Base-by-base conservation (phyloP, 2,888 invertebrate genomes). In the Ichneumoninae sp. region DNA sequence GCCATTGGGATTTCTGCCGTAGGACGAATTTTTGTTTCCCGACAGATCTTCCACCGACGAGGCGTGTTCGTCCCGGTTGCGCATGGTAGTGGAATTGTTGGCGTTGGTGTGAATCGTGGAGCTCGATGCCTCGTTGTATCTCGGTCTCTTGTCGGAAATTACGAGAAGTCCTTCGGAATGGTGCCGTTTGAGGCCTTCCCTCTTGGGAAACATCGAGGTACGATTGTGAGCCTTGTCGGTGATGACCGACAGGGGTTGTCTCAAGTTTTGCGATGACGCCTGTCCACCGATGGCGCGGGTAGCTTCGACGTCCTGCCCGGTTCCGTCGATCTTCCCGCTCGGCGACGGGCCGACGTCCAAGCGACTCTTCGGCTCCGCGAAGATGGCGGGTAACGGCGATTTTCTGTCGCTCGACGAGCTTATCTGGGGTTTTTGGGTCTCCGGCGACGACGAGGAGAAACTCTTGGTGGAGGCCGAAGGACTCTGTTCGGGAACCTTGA, bases 181-280 rank as follows among this genome's bases (percentile, higher is more conserved):
- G 68, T 91, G 91, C 83, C 92, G 89, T 86, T 92, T 93, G 1
- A 92, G 86, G 33, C 83, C 83, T 5, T 91, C 92, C 33, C 86
- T 87, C 76, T 86, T 91, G 47, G 86, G 86, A 13, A 87, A 81
- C 44, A 84, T 40, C 6, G 86, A 69, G n/a, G 89, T 87, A 3
- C 91, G 89, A 87, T 93, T 93, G 76, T 91, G 93, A 10, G 91
- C 87, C 66, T 93, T 93, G 65, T 93, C 93, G 0, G 93, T 93
- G 66, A 93, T 93, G n/a, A 93, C 93, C 0, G 93, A 93, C 22
- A 93, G 85, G 0, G 93, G 93, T 78, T 93, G 93, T 19, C 93
- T 86, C 26, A 92, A 68, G 69, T 77, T 89, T 0, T 87, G 87
- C 10, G 83, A 50, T 13, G 65, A 16, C 1, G 85, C 40, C 1